Percentiles rank a stretch among this genome's conserved stretches.
Conservation (phyloP, 2,113 vertebrate genomes). For the Melanerpes formicivorus region DNA sequence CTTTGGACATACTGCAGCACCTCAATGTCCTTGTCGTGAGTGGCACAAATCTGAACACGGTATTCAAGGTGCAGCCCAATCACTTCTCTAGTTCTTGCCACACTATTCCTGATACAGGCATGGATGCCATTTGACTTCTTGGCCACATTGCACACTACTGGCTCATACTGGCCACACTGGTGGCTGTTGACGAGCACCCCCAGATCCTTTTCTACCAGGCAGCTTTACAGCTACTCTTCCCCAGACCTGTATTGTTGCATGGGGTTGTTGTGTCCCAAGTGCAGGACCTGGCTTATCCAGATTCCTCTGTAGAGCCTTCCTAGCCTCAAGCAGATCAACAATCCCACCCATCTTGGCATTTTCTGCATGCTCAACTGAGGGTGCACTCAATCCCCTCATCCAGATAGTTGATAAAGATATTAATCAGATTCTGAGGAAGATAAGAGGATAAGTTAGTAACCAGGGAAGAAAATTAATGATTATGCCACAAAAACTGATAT, state of each 20-base stretch:
- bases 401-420: neutral
- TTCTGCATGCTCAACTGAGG: neutral
- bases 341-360: neutral
- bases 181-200: neutral
- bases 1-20: neutral
- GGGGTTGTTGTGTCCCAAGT: neutral
- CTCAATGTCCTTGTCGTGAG: neutral
- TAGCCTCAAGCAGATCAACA: neutral
- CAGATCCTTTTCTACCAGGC: neutral
- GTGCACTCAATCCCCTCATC: neutral
- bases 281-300: neutral
- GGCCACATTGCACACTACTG: neutral
- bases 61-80: neutral
- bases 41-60: neutral
- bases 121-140: neutral
- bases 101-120: neutral
- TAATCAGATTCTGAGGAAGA: neutral
- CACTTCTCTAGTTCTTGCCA: neutral
- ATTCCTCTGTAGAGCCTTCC: neutral
- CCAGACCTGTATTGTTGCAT: neutral
- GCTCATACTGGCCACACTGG: neutral
- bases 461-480: neutral
- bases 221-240: neutral
- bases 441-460: neutral
- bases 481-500: neutral